Base-by-base conservation (phyloP, 92 coral and sea anemone genomes). In the Parazoanthus swiftii region DNA sequence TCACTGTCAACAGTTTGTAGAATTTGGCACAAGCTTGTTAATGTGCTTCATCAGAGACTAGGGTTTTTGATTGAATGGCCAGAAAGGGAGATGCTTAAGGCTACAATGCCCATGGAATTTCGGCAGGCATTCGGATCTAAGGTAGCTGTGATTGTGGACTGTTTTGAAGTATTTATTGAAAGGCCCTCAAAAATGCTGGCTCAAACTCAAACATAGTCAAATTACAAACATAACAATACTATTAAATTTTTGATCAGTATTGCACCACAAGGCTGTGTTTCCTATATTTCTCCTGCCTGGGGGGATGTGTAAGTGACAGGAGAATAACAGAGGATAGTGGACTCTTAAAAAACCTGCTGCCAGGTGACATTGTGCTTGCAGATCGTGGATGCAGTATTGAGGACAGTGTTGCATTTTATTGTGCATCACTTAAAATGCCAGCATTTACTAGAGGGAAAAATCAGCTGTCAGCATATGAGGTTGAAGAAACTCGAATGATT, bases 81-180 rank as follows among this genome's bases (percentile, higher is more conserved):
- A 33, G 88, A 85, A 20, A 38, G 88, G 36, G 88, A 70, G 33
- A 68, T 71, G 48, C 88, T 85, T 56, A 16, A 54, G 21, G 88
- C 63, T 72, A 68, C 88, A 85, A 85, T 85, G 88, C 88, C 88
- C 15, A 71, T 73, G 88, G 81, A 73, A 35, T 85, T 85, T 18
- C 48, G 81, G 35, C 74, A 85, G 26, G n/a, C 65, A 71, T 86
- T 86, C 14, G 85, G 82, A 77, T 39, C 75, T 11, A 72, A 72
- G 63, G 77, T 85, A 6, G 88, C 73, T 48, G 86, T 82, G 75
- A 92, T 92, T 67, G 88, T 92, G 23, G 91, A 92, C 82, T 89
- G 92, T 80, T 92, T 92, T 87, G 94, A 92, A 81, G 82, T 89
- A 54, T 92, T 92, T 73, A 71, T 89, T 70, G 94, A 90, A 70